Evolutionary conservation across 2,797 vertebrate genomes (phyloP).

Genomic region (Erpetoichthys calabaricus): DNA sequence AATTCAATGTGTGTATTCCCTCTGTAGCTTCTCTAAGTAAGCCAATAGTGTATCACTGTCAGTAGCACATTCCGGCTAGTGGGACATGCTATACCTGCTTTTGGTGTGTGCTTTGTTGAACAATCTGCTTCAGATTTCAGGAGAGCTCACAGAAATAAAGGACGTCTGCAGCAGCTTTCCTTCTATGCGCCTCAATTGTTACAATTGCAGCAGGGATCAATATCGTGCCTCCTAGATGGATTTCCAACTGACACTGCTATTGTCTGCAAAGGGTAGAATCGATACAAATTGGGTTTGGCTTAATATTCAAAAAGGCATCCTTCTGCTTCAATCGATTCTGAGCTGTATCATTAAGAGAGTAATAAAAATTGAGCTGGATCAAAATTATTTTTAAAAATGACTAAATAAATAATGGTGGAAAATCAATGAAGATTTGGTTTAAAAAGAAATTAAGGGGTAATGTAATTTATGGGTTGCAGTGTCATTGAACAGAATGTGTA

Average conservation of each 20-base stretch:
- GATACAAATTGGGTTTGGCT: constrained; percentile 71
- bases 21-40: constrained; percentile 86
- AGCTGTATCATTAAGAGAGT: constrained; percentile 53
- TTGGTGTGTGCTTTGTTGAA: background rate
- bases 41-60: constrained; percentile 95
- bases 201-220: constrained; percentile 71
- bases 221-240: constrained; percentile 56
- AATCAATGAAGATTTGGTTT: constrained; percentile 29
- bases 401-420: constrained; percentile 52
- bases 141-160: background rate
- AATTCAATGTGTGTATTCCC: constrained; percentile 99
- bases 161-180: constrained; percentile 3
- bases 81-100: constrained; percentile 5
- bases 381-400: constrained; percentile 77
- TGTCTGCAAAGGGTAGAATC: constrained; percentile 71
- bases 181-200: constrained; percentile 31
- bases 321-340: constrained; percentile 85
- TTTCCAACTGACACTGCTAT: constrained; percentile 50
- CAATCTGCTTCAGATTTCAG: background rate
- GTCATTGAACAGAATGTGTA: background rate
- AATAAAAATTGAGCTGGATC: constrained; percentile 76
- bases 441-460: constrained; percentile 46
- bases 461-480: constrained; percentile 27
- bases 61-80: constrained; percentile 44
- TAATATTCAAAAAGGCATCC: constrained; percentile 83